Base-by-base conservation (phyloP, 2,797 vertebrate genomes). In the Anabas testudineus region DNA sequence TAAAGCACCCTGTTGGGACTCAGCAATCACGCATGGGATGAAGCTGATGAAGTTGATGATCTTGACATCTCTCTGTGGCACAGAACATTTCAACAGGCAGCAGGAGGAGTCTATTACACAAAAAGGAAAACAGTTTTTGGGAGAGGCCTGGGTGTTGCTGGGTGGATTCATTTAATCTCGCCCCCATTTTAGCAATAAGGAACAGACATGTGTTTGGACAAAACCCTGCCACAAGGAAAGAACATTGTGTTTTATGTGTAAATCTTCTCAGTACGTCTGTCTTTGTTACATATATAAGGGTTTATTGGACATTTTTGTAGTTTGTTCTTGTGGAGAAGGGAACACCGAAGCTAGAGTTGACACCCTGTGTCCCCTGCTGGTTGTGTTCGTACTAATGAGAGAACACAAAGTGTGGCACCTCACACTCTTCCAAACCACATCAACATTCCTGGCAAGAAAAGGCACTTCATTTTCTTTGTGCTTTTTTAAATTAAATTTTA, bases 371-470 rank as follows among this genome's bases (percentile, higher is more conserved):
- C 39, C 61, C 32, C 76, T 76, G 65, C 78, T 85, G 82, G 45
- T 49, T 71, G 63, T 55, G 62, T 84, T 90, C 81, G 75, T 21
- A 58, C 73, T 85, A 88, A 88, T 87, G 76, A 88, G 59, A 82
- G 61, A 72, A 55, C 30, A 26, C 73, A 36, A 55, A 30, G 16
- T 75, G 75, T 51, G 8, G 52, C 41, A 19, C 62, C 59, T 55
- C 63, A 64, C 76, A 72, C 69, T 43, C 55, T 59, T 64, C 24
- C 51, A 74, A 81, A 86, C 54, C 75, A 76, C 75, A 78, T 81
- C 64, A 80, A 59, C 63, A 78, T 76, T 65, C 22, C 43, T 16
- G 45, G 14, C 34, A 9, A 46, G 14, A 57, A 48, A 52, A 46
- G 1, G 1, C 15, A 39, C 18, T 19, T 51, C 55, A 16, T 46